A percentile compares a stretch with the other conserved stretches of the same genome.
Evolutionary conservation across 2,113 vertebrate genomes (phyloP).

Genomic region (Plotosus lineatus): DNA sequence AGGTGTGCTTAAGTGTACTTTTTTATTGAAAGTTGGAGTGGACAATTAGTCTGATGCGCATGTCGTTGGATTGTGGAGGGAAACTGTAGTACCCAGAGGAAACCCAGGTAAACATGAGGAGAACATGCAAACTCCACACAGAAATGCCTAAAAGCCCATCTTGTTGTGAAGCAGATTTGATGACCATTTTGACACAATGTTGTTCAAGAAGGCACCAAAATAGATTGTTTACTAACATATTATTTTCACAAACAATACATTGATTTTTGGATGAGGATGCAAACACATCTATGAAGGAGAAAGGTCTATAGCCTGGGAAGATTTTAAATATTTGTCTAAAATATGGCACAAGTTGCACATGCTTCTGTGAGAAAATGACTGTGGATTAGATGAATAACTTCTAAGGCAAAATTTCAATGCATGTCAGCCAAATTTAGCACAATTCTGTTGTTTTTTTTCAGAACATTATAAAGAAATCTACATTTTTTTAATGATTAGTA

Average conservation of each 20-base stretch:
- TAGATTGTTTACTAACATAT: background rate
- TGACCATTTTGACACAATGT: background rate
- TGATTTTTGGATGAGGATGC: background rate
- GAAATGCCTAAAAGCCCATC: no score
- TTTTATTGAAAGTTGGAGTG: no score
- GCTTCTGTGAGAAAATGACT: background rate
- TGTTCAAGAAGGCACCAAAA: background rate
- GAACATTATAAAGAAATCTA: background rate
- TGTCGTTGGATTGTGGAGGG: no score
- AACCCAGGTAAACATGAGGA: no score
- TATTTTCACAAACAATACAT: background rate
- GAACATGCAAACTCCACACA: no score
- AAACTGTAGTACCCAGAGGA: no score
- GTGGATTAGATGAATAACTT: background rate
- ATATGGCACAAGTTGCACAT: background rate
- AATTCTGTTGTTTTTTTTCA: background rate
- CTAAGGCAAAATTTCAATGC: background rate
- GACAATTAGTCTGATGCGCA: no score
- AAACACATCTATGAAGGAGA: background rate
- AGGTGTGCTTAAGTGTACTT: background rate
- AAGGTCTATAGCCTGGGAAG: background rate
- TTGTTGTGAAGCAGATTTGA: no score
- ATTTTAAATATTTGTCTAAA: background rate
- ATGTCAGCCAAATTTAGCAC: background rate
- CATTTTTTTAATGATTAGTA: background rate